Conservation (phyloP, 92 coral and sea anemone genomes). For the Montipora capitata region DNA sequence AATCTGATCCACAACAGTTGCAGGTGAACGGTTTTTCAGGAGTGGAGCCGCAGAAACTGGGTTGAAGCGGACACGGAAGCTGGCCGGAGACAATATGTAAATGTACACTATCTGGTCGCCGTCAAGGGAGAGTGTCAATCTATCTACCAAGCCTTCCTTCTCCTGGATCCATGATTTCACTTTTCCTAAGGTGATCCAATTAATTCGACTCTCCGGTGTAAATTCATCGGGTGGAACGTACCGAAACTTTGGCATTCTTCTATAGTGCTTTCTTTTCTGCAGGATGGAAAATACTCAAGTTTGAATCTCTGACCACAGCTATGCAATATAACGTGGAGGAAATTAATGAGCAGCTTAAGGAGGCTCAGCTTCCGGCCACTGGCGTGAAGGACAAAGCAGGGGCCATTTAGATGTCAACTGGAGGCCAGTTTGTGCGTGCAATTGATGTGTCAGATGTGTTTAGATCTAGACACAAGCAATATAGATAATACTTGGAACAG, state of each 20-base stretch:
- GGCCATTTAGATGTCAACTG: no score
- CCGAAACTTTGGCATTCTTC: constrained; percentile 45
- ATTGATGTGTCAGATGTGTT: no score
- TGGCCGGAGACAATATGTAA: constrained; percentile 72
- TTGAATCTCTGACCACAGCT: no score
- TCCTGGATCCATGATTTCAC: constrained; percentile 78
- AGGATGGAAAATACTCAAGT: background rate
- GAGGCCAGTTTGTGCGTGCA: no score
- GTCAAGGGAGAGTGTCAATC: constrained; percentile 72
- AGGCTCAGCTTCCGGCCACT: no score
- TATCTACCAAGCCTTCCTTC: constrained; percentile 78
- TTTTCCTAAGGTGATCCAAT: constrained; percentile 70
- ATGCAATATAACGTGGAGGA: no score
- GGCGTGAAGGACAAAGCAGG: no score
- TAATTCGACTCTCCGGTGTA: constrained; percentile 80
- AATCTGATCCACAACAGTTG: constrained; percentile 80
- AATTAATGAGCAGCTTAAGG: no score
- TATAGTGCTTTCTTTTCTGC: background rate
- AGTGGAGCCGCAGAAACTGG: constrained; percentile 77
- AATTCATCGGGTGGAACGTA: constrained; percentile 84
- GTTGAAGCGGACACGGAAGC: constrained; percentile 83
- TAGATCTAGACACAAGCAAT: no score
- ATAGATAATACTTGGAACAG: no score
- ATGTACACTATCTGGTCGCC: constrained; percentile 75
- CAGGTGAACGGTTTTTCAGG: constrained; percentile 81